Conservation (phyloP, 2,888 invertebrate genomes). For the Ormyrus rosae region DNA sequence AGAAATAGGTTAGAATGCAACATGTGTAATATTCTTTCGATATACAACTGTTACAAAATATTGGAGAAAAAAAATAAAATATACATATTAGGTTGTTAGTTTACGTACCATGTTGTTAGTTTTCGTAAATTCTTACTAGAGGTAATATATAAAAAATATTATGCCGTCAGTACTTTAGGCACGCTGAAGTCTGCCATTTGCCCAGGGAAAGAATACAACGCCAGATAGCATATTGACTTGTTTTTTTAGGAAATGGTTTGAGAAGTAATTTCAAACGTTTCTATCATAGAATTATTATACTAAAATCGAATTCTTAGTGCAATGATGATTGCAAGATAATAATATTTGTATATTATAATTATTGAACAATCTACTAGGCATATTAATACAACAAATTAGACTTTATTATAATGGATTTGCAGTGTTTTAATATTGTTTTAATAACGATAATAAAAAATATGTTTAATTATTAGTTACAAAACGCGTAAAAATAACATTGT, state of each 20-base stretch:
- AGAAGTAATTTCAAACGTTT: too few species aligned
- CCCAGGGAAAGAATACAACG: background rate
- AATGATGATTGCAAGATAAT: too few species aligned
- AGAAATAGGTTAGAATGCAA: constrained; percentile 38
- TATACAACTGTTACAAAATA: background rate
- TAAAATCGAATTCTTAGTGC: too few species aligned
- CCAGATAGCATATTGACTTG: too few species aligned
- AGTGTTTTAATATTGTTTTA: too few species aligned
- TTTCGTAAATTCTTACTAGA: background rate
- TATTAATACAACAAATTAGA: too few species aligned
- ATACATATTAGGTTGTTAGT: background rate
- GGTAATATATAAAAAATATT: constrained; percentile 4
- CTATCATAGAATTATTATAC: too few species aligned
- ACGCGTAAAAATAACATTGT: too few species aligned
- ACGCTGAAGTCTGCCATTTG: constrained; percentile 21
- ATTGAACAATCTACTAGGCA: background rate
- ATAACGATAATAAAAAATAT: too few species aligned
- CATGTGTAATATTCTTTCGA: background rate
- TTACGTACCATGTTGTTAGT: constrained; percentile 37
- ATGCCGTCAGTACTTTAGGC: constrained; percentile 8
- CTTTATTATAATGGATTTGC: too few species aligned
- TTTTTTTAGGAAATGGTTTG: background rate
- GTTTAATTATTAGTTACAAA: too few species aligned
- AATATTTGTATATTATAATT: background rate
- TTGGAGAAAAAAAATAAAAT: constrained; percentile 1